Conservation (phyloP, 2,888 invertebrate genomes). For the Amphipyra tragopoginis region DNA sequence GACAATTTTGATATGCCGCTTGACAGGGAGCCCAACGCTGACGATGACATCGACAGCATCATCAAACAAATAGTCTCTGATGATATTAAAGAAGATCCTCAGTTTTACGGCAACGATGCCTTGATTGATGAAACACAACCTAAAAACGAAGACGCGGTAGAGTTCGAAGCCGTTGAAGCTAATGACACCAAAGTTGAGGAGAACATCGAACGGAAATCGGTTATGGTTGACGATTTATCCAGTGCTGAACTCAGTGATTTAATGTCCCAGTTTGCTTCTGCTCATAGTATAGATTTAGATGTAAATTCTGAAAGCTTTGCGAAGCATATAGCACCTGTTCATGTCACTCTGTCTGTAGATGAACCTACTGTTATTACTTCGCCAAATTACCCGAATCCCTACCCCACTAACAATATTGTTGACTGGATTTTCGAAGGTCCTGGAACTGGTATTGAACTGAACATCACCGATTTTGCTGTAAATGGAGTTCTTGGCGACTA, state of each 20-base stretch:
- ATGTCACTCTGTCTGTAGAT: conserved; percentile 67
- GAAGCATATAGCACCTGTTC: conserved; percentile 60
- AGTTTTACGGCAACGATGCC: conserved; percentile 66
- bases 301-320: conserved; percentile 59
- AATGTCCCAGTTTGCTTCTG: conserved; percentile 65
- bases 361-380: conserved; percentile 71
- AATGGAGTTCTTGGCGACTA: conserved; percentile 79
- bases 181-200: conserved; percentile 21
- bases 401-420: conserved; percentile 72
- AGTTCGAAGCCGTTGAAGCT: conserved; percentile 35
- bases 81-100: conserved; percentile 26
- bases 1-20: conserved; percentile 22
- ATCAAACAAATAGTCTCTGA: conserved; percentile 31
- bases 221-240: conserved; percentile 62
- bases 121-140: conserved; percentile 57
- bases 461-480: conserved; percentile 77
- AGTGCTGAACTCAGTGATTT: conserved; percentile 65
- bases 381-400: conserved; percentile 73
- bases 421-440: conserved; percentile 82
- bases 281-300: conserved; percentile 65
- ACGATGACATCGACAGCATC: conserved; percentile 31
- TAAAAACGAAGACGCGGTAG: conserved; percentile 44
- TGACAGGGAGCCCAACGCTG: conserved; percentile 32
- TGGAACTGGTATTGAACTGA: conserved; percentile 83
- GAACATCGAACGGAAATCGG: conserved; percentile 18